Evolutionary conservation across 2,888 invertebrate genomes (phyloP).

Genomic region (Oscheius myriophilus): DNA sequence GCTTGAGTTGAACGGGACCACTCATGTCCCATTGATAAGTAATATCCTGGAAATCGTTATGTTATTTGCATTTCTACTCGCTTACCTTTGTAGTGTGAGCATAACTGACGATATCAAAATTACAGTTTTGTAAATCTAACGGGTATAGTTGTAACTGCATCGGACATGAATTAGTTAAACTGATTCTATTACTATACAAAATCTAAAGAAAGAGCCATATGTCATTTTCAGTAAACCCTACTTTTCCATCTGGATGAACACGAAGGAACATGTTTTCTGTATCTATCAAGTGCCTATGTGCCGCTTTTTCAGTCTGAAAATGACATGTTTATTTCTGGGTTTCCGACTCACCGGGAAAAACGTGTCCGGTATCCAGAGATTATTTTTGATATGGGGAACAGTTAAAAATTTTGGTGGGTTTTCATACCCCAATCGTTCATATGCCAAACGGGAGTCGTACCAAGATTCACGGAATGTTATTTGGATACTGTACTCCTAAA

Average conservation of each 20-base stretch:
- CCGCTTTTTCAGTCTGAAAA: constrained; percentile 95
- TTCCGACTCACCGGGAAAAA: constrained; percentile 63
- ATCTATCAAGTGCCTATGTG: constrained; percentile 77
- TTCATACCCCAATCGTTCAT: constrained; percentile 57
- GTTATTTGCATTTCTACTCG: neutral
- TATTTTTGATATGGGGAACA: constrained; percentile 77
- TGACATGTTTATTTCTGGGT: neutral
- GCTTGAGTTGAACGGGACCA: constrained; percentile 49
- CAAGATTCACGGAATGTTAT: constrained; percentile 96
- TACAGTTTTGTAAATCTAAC: constrained; percentile 92
- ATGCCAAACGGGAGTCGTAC: constrained; percentile 83
- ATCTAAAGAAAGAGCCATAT: constrained; percentile 36
- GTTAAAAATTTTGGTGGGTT: constrained; percentile 65
- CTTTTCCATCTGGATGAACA: constrained; percentile 87
- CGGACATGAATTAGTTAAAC: constrained; percentile 60
- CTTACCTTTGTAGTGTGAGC: constrained; percentile 87
- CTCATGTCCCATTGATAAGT: constrained; percentile 64
- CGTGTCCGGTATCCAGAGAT: constrained; percentile 86
- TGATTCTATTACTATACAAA: constrained; percentile 64
- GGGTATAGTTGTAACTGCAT: constrained; percentile 78
- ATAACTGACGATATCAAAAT: constrained; percentile 93
- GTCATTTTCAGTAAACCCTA: neutral
- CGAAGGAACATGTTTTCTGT: constrained; percentile 86
- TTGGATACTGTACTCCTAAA: constrained; percentile 90
- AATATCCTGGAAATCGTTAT: constrained; percentile 51